phyloP scores from a whole-genome alignment of 2,113 vertebrate species.

The Daphoenositta chrysoptera region DNA sequence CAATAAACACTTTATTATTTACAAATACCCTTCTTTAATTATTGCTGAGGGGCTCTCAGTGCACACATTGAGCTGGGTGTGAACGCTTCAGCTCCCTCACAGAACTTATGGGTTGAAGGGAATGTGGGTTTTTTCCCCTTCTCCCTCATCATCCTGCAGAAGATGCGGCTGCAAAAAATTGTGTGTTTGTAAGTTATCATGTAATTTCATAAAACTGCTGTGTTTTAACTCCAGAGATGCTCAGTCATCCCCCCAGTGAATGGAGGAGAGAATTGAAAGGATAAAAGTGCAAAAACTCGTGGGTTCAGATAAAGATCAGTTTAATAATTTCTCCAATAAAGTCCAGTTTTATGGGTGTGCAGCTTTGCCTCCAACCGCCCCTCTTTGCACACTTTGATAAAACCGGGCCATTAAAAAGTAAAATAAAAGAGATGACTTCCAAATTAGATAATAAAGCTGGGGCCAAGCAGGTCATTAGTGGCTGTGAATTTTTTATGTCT shows the following conservation, averaged over 20 bases:
- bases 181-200: not conserved
- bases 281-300: not conserved
- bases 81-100: not conserved
- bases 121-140: not conserved
- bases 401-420: not conserved
- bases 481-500: not conserved
- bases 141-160: not conserved
- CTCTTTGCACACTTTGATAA: not conserved
- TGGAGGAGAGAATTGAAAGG: not conserved
- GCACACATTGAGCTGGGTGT: not conserved
- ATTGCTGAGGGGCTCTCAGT: not conserved
- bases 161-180: not conserved
- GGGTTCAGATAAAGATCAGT: not conserved
- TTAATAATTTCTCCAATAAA: not conserved
- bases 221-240: not conserved
- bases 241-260: not conserved
- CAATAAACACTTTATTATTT: not conserved
- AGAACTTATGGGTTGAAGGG: not conserved
- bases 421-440: slow-evolving; percentile 7
- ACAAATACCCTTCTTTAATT: not conserved
- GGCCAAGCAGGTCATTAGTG: not conserved
- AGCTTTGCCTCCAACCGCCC: not conserved
- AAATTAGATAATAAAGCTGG: slow-evolving; percentile 18
- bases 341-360: not conserved
- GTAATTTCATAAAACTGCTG: not conserved